Conservation (phyloP, 2,888 invertebrate genomes). For the Perizoma affinitatum region DNA sequence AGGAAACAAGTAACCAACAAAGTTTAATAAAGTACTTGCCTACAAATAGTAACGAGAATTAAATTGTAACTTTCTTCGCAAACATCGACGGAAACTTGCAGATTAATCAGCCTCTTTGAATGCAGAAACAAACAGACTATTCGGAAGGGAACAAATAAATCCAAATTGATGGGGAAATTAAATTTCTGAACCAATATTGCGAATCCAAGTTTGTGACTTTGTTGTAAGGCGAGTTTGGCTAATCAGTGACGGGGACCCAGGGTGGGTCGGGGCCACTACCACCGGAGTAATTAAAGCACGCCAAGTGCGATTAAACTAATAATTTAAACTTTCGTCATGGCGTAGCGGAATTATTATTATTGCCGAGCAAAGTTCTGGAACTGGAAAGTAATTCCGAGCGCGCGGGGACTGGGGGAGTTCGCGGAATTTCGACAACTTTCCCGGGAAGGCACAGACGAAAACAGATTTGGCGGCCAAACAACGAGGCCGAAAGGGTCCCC, state of each 20-base stretch:
- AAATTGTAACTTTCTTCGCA: slow-evolving; percentile 28
- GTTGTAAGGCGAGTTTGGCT: slow-evolving; percentile 52
- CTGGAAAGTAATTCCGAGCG: slow-evolving; percentile 76
- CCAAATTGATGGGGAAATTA: slow-evolving; percentile 60
- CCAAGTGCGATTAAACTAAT: slow-evolving; percentile 79
- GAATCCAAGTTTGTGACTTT: slow-evolving; percentile 50
- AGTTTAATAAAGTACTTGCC: slow-evolving; percentile 23
- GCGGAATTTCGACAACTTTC: slow-evolving; percentile 69
- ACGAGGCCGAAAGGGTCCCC: slow-evolving; percentile 50
- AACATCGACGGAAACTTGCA: slow-evolving; percentile 29
- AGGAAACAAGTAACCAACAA: slow-evolving; percentile 27
- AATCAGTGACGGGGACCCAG: slow-evolving; percentile 54
- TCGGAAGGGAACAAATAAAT: slow-evolving; percentile 45
- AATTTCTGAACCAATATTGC: slow-evolving; percentile 61
- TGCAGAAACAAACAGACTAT: slow-evolving; percentile 40
- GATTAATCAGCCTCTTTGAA: slow-evolving; percentile 28
- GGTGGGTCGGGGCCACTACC: slow-evolving; percentile 32
- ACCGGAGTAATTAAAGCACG: slow-evolving; percentile 71
- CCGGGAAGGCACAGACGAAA: slow-evolving; percentile 68
- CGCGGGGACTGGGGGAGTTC: slow-evolving; percentile 57
- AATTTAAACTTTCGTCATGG: slow-evolving; percentile 81
- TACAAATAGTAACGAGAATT: slow-evolving; percentile 30
- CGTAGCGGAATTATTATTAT: slow-evolving; percentile 79
- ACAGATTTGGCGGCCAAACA: slow-evolving; percentile 79
- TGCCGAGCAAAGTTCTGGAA: slow-evolving; percentile 72